Evolutionary conservation across 2,797 vertebrate genomes (phyloP).

Genomic region (Margarornis squamiger): DNA sequence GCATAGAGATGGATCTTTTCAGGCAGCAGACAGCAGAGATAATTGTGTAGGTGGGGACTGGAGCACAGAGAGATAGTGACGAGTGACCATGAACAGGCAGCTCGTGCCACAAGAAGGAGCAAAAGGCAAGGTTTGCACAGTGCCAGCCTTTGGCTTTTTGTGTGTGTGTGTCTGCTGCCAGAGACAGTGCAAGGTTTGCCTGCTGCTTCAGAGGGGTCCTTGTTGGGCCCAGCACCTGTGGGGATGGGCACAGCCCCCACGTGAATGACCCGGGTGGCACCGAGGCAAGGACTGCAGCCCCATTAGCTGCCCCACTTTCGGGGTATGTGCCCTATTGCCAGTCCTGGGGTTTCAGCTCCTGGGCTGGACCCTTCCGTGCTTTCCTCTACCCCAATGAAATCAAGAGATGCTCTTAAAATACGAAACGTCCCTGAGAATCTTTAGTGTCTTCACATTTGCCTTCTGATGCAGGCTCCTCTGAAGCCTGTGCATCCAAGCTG

Average conservation of each 20-base stretch:
- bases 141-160: background rate
- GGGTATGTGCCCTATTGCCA: background rate
- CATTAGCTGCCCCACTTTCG: accelerated
- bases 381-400: background rate
- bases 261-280: accelerated
- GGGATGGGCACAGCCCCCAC: accelerated
- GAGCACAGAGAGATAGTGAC: background rate
- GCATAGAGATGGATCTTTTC: background rate
- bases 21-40: background rate
- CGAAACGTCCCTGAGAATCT: background rate
- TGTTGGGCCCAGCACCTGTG: accelerated
- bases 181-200: background rate
- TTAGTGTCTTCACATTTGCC: background rate
- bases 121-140: background rate
- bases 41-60: background rate
- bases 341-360: accelerated
- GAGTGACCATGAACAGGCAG: background rate
- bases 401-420: background rate
- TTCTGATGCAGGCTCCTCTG: background rate
- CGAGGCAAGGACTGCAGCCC: background rate
- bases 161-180: accelerated
- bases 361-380: accelerated
- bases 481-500: background rate
- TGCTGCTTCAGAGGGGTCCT: background rate
- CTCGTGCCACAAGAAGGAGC: background rate